Conservation (phyloP, 2,797 vertebrate species). For the Trachops cirrhosus region DNA sequence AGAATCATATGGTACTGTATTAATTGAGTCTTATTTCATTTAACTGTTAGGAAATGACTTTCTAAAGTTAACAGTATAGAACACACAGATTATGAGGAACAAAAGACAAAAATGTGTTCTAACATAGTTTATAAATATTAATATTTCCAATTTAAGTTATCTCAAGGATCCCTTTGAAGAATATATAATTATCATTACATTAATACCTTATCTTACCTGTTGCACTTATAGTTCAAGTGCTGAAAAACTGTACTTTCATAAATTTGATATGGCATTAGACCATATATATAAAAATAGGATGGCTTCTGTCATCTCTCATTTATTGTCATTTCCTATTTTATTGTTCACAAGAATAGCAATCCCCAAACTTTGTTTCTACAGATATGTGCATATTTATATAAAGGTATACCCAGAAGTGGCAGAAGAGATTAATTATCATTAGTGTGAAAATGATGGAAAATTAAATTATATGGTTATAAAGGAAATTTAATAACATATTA, state of each 20-base stretch:
- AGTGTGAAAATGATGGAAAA: background rate
- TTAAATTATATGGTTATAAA: background rate
- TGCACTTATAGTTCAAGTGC: background rate
- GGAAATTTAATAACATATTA: background rate
- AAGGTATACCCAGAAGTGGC: background rate
- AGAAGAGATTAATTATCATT: conserved; percentile 10
- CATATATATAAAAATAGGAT: background rate
- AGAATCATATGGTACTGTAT: background rate
- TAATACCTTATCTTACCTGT: background rate
- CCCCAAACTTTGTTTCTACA: background rate
- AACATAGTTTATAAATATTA: background rate
- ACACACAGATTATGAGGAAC: background rate
- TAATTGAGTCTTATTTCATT: background rate
- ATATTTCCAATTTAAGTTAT: background rate
- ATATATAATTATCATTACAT: background rate
- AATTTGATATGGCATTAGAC: background rate
- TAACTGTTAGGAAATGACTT: background rate
- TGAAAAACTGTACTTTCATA: background rate
- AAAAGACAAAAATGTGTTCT: background rate
- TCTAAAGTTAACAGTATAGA: background rate
- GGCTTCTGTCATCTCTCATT: conserved; percentile 47
- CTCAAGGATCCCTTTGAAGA: background rate
- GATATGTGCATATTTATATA: background rate
- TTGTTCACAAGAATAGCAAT: background rate
- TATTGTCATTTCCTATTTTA: conserved; percentile 43